A percentile compares a stretch with the other conserved stretches of the same genome.
Evolutionary conservation across 2,113 vertebrate species (phyloP).

Genomic region (Thamnophis sirtalis): DNA sequence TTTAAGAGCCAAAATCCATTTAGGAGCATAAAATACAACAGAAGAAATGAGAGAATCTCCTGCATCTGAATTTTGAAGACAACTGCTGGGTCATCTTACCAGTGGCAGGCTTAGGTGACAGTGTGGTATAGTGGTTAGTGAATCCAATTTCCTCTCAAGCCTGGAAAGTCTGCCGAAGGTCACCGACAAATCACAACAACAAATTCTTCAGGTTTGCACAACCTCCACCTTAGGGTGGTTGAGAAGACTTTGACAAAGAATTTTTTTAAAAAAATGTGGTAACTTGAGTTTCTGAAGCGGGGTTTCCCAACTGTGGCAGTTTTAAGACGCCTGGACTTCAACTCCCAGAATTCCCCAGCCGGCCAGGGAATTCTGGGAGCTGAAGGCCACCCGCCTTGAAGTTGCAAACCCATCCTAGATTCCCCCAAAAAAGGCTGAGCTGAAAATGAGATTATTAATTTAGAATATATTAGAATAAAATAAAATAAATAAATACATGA

Average conservation of each 20-base stretch:
- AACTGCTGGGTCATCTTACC: background rate
- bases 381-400: background rate
- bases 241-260: background rate
- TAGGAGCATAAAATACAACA: background rate
- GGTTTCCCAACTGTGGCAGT: too few species aligned
- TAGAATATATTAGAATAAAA: too few species aligned
- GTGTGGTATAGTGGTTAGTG: background rate
- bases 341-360: background rate
- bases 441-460: too few species aligned
- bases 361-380: background rate
- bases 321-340: background rate
- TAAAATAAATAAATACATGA: too few species aligned
- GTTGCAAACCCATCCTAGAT: too few species aligned
- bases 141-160: background rate
- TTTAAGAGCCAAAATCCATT: background rate
- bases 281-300: too few species aligned
- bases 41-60: background rate
- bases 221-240: background rate
- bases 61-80: background rate
- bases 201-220: background rate
- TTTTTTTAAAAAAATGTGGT: background rate
- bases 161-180: background rate
- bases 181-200: too few species aligned
- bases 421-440: too few species aligned
- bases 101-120: too few species aligned